A percentile compares a stretch with the other conserved stretches of the same genome.
phyloP scores from a whole-genome alignment of 92 coral and sea anemone genomes.

The Actinostola sp. region DNA sequence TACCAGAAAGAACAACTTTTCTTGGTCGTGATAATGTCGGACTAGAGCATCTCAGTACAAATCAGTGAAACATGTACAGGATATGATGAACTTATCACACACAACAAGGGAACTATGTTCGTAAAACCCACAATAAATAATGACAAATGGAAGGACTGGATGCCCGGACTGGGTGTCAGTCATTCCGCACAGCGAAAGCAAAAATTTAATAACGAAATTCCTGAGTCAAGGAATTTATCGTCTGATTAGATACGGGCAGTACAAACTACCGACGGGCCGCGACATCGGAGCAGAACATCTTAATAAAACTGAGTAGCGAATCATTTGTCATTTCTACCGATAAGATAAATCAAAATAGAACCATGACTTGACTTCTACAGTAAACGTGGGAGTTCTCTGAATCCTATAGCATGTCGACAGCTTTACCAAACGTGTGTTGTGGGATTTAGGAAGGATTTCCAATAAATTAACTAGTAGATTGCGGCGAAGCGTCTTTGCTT shows the following conservation, averaged over 20 bases:
- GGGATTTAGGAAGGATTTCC: not conserved
- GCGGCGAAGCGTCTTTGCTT: no score
- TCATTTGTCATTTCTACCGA: constrained; percentile 25
- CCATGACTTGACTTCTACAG: constrained; percentile 1
- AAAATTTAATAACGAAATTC: constrained; percentile 16
- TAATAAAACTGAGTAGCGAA: constrained; percentile 30
- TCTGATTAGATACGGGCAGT: constrained; percentile 13
- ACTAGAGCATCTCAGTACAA: no score
- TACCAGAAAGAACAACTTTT: no score
- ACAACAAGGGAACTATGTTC: no score
- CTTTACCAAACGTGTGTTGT: not conserved
- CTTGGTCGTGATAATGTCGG: no score
- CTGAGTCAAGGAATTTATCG: not conserved
- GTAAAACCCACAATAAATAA: no score
- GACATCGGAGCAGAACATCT: constrained; percentile 28
- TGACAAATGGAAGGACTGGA: no score
- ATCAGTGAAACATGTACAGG: no score
- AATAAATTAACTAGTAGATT: no score
- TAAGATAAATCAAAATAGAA: constrained; percentile 22
- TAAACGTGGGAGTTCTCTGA: constrained; percentile 11
- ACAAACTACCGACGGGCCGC: constrained; percentile 26
- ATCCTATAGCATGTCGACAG: no score
- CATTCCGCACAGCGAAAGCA: not conserved
- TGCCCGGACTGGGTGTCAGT: no score
- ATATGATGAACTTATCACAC: no score